Evolutionary conservation across 2,888 invertebrate genomes (phyloP).

Genomic region (Rhabditoides inermis): DNA sequence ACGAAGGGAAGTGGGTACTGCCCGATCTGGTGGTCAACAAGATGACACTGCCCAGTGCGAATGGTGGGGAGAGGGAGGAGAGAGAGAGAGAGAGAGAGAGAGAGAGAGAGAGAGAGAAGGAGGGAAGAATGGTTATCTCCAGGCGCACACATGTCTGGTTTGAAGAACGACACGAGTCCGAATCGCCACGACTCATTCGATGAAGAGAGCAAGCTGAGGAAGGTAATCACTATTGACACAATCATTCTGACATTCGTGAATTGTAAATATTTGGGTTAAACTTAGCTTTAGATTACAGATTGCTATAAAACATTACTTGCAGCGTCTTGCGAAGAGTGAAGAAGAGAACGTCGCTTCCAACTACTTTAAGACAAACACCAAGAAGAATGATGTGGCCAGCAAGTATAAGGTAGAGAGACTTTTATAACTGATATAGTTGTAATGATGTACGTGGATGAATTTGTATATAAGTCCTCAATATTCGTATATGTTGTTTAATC

Average conservation of each 20-base stretch:
- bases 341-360: conserved; percentile 65
- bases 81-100: not conserved
- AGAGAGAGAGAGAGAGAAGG: too few relatives aligned
- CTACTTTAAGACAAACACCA: conserved; percentile 68
- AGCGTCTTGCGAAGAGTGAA: conserved; percentile 56
- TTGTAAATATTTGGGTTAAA: too few relatives aligned
- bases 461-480: too few relatives aligned
- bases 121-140: too few relatives aligned
- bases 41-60: conserved; percentile 65
- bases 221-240: not conserved
- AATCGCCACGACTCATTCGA: too few relatives aligned
- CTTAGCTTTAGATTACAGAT: too few relatives aligned
- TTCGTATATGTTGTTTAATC: too few relatives aligned
- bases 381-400: conserved; percentile 61
- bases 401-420: conserved; percentile 60
- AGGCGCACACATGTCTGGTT: too few relatives aligned
- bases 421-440: conserved; percentile 27
- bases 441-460: too few relatives aligned
- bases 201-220: too few relatives aligned
- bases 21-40: conserved; percentile 65
- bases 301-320: conserved; percentile 1
- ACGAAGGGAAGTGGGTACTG: conserved; percentile 59
- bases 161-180: too few relatives aligned
- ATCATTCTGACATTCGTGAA: too few relatives aligned
- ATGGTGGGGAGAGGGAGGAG: conserved; percentile 14